Conservation (phyloP, 2,797 vertebrate genomes). For the Mormyrus hasselquistii region DNA sequence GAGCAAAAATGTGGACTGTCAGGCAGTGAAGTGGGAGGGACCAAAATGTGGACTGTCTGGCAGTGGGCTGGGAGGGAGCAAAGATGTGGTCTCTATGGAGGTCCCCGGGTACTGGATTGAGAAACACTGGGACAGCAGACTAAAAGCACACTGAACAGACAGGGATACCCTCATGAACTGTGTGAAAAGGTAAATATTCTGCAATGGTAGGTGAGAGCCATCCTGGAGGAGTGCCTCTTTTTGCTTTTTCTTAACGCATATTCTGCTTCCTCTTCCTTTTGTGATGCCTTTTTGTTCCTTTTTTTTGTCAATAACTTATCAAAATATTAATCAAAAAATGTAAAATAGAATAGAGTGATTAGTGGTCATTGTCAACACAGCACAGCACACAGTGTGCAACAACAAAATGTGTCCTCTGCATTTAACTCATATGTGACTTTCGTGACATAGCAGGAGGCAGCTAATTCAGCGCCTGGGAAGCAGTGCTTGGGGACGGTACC, state of each 20-base stretch:
- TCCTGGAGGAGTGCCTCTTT: not conserved
- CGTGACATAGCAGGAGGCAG: no score
- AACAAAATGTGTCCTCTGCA: no score
- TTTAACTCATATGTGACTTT: no score
- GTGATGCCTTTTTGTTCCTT: not conserved
- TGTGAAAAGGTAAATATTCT: not conserved
- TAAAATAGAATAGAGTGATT: no score
- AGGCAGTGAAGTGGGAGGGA: no score
- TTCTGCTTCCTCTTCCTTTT: not conserved
- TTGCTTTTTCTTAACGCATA: not conserved
- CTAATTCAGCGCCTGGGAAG: no score
- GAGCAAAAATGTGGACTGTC: not conserved
- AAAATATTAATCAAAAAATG: not conserved
- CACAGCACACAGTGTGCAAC: no score
- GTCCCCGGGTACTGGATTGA: not conserved
- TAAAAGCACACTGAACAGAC: not conserved
- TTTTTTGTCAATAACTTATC: not conserved
- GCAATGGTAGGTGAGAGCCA: not conserved
- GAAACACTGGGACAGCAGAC: not conserved
- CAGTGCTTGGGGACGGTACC: no score
- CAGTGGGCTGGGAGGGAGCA: not conserved
- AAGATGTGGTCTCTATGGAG: not conserved
- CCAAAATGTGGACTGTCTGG: not conserved
- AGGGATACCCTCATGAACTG: not conserved
- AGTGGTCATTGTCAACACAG: no score